Evolutionary conservation across 2,797 vertebrate genomes (phyloP).

Genomic region (Lepilemur ruficaudatus): DNA sequence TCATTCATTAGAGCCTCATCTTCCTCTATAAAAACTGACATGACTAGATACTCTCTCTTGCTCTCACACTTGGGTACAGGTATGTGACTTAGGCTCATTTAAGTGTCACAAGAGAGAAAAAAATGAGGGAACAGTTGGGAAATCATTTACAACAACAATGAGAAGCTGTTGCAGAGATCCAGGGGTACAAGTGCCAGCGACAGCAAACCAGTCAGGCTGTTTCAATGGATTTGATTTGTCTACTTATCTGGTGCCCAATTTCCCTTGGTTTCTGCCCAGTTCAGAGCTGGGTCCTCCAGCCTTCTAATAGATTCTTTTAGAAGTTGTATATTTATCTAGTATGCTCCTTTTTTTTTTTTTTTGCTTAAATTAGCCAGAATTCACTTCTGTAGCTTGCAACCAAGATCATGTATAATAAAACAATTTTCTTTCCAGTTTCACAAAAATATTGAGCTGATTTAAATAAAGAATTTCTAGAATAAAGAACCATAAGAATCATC

Average conservation of each 20-base stretch:
- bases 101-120: background rate
- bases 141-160: background rate
- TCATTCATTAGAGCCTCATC: background rate
- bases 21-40: background rate
- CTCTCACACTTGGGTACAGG: background rate
- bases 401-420: background rate
- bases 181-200: background rate
- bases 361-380: background rate
- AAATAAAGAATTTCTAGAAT: background rate
- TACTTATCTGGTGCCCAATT: background rate
- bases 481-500: background rate
- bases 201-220: background rate
- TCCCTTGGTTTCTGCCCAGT: background rate
- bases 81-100: background rate
- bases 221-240: background rate
- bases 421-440: background rate
- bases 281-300: background rate
- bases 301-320: background rate
- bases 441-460: background rate
- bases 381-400: background rate
- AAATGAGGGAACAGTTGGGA: background rate
- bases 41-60: background rate
- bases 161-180: background rate
- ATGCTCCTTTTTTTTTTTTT: background rate
- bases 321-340: background rate